A percentile compares a stretch with the other conserved stretches of the same genome.
phyloP scores from a whole-genome alignment of 1,140 invertebrate genomes.

The Maniola jurtina region DNA sequence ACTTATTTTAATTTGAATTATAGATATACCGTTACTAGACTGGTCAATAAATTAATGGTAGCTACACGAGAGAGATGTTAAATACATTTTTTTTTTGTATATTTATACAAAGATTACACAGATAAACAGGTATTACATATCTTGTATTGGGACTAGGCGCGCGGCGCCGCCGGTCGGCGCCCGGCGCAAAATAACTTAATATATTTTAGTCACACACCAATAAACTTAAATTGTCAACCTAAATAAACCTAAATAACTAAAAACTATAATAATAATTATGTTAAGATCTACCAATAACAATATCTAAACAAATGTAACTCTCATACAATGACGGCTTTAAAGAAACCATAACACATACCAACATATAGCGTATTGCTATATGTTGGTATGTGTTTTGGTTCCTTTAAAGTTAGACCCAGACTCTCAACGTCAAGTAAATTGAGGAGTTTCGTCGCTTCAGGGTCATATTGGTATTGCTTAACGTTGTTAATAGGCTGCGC shows the following conservation, averaged over 20 bases:
- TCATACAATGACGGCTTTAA: too few species aligned
- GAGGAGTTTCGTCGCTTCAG: too few species aligned
- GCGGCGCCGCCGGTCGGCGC: slow-evolving; percentile 55
- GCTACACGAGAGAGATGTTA: slow-evolving; percentile 66
- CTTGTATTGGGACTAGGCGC: slow-evolving; percentile 74
- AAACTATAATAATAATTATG: slow-evolving; percentile 37
- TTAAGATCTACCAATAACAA: too few species aligned
- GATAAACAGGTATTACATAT: slow-evolving; percentile 64
- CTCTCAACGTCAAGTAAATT: too few species aligned
- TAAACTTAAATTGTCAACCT: slow-evolving; percentile 61
- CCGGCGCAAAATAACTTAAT: slow-evolving; percentile 72
- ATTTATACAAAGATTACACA: slow-evolving; percentile 66
- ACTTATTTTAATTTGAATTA: slow-evolving; percentile 61
- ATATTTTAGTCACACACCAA: slow-evolving; percentile 75
- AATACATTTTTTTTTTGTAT: slow-evolving; percentile 51
- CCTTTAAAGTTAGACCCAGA: too few species aligned
- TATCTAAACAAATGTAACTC: too few species aligned
- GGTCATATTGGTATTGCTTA: too few species aligned
- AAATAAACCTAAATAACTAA: slow-evolving; percentile 73
- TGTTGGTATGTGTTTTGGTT: too few species aligned
- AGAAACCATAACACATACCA: too few species aligned
- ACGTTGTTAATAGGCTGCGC: too few species aligned
- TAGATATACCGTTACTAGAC: slow-evolving; percentile 46
- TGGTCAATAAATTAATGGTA: slow-evolving; percentile 74
- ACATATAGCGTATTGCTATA: too few species aligned